A percentile compares a stretch with the other conserved stretches of the same genome.
Conservation (phyloP, 2,797 vertebrate species). For the Danio aesculapii region DNA sequence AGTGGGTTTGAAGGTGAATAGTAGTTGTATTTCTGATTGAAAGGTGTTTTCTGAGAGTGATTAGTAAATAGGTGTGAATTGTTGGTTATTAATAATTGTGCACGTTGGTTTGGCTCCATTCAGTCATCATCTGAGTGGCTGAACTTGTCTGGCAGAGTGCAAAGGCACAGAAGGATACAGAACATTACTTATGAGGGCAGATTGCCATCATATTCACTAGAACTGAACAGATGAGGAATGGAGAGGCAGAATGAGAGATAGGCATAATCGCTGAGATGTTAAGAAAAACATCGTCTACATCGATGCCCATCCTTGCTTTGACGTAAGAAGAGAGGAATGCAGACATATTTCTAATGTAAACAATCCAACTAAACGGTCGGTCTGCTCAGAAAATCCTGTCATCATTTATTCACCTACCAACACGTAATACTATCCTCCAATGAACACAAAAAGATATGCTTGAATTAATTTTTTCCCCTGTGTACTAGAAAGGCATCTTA, state of each 20-base stretch:
- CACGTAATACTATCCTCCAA: too few relatives aligned
- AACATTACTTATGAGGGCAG: conserved; percentile 50
- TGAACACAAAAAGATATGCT: too few relatives aligned
- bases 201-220: conserved; percentile 45
- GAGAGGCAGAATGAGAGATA: conserved; percentile 23
- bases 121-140: neutral
- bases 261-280: conserved; percentile 14
- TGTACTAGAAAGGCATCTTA: too few relatives aligned
- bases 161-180: conserved; percentile 50
- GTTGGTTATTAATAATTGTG: neutral
- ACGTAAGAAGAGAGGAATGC: conserved; percentile 43
- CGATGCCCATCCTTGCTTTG: conserved; percentile 26
- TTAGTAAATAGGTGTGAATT: neutral
- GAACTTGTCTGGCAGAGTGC: neutral
- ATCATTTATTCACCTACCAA: too few relatives aligned
- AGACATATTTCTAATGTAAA: conserved; percentile 49
- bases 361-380: conserved; percentile 33
- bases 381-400: neutral
- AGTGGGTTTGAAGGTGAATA: neutral
- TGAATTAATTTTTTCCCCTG: too few relatives aligned
- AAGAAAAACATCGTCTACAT: conserved; percentile 32
- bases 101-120: neutral
- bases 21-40: neutral
- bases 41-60: neutral
- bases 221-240: conserved; percentile 19